phyloP scores from a whole-genome alignment of 92 coral and sea anemone species.

The Porites cylindrica region DNA sequence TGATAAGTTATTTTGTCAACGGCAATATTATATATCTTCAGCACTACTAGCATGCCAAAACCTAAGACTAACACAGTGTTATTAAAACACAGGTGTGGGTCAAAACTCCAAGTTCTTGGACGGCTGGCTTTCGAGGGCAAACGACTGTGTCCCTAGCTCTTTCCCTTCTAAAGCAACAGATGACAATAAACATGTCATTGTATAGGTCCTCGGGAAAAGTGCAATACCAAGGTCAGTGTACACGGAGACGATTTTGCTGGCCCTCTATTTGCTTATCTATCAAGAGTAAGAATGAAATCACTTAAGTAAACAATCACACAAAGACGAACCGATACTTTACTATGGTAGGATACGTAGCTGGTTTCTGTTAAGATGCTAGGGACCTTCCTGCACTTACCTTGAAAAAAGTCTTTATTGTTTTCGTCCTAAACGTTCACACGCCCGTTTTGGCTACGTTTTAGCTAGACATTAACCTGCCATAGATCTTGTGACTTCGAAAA shows the following conservation, averaged over 20 bases:
- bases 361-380: no score
- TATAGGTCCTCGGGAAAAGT: constrained; percentile 17
- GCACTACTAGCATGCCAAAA: background rate
- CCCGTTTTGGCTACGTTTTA: no score
- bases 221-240: constrained; percentile 13
- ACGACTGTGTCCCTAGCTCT: constrained; percentile 20
- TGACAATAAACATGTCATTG: constrained; percentile 2
- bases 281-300: background rate
- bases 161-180: constrained; percentile 1
- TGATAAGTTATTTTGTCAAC: no score
- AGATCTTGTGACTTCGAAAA: no score
- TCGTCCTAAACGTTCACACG: no score
- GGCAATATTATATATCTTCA: background rate
- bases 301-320: no score
- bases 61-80: background rate
- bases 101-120: constrained; percentile 12
- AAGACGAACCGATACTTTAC: no score
- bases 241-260: background rate
- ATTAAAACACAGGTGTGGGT: constrained; percentile 13
- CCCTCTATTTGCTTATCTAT: background rate
- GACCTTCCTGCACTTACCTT: no score
- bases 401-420: no score
- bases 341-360: no score
- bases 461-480: no score
- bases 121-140: constrained; percentile 40